Evolutionary conservation across 1,140 invertebrate genomes (phyloP), one percentile per base, ranked within the genome.

Genomic region (Drosophila ficusphila): DNA sequence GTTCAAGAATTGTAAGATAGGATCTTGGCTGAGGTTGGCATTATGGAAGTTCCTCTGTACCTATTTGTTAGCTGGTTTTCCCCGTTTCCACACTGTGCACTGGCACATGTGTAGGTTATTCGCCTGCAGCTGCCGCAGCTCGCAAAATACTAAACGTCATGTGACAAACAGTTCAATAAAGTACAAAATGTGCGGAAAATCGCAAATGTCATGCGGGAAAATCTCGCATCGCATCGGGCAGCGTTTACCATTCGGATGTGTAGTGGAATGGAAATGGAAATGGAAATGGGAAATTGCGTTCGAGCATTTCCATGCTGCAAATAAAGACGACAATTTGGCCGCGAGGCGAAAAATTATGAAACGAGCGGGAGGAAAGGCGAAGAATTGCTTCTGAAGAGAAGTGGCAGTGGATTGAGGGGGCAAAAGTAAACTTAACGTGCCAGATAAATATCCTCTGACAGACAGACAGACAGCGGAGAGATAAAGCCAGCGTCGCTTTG

Each of bases 151-250:
- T 73, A 74, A 67, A 74, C 62, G 82, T 54, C 61, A 76, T 86
- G 82, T 82, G 82, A 88, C 82, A 88, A 86, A 88, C 82, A 88
- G 82, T 88, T 88, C 82, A 88, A 88, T 83, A 89, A 89, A 89
- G 82, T 85, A 85, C 79, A 83, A 89, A 89, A 89, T 88, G 85
- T 89, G 85, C 85, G 79, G 85, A 89, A 89, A 89, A 89, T 89
- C 85, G 79, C 85, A 89, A 89, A 89, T 89, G 85, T 83, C 79
- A 83, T 79, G 67, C 60, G 72, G 57, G 62, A 68, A 85, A 83
- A 83, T 83, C 79, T 85, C 60, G 52, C 65, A 82, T 85, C 60
- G 52, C 65, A 82, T 36, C 53, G 67, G 23, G 65, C 27, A 85
- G 79, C 67, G 81, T 86, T 86, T 86, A 65, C 75, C 79, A 85